phyloP scores from a whole-genome alignment of 2,888 invertebrate genomes.

The Timema podura region DNA sequence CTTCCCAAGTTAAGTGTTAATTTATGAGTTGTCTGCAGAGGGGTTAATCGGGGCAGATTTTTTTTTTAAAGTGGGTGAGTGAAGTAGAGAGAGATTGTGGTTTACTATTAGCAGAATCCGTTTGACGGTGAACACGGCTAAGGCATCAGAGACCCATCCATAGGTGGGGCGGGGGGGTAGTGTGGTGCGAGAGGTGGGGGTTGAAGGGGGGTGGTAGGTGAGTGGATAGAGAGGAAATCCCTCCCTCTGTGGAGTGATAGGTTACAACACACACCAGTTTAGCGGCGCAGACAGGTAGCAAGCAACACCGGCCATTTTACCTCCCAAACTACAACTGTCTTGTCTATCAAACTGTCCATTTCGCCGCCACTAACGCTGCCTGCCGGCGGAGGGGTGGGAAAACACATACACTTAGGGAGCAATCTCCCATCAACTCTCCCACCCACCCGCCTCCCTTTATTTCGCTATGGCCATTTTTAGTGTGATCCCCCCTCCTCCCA shows the following conservation, averaged over 20 bases:
- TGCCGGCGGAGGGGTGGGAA: no score
- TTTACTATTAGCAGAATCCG: not conserved
- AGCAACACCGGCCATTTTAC: no score
- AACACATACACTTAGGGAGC: no score
- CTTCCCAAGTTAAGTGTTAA: not conserved
- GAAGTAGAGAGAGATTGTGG: not conserved
- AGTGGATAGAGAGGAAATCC: no score
- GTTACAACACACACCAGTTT: no score
- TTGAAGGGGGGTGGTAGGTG: no score
- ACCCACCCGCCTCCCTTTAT: not conserved
- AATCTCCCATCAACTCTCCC: not conserved
- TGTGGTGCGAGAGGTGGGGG: no score
- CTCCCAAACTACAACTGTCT: not conserved
- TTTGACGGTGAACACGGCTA: slow-evolving; percentile 10
- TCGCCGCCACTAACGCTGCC: not conserved
- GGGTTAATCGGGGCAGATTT: not conserved
- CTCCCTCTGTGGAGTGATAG: no score
- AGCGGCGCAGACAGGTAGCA: no score
- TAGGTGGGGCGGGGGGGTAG: no score
- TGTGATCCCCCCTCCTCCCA: not conserved
- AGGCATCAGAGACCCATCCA: slow-evolving; percentile 1
- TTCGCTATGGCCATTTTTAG: not conserved
- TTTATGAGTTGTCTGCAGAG: slow-evolving; percentile 14
- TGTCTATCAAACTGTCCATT: slow-evolving; percentile 11
- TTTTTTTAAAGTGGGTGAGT: not conserved